These are phyloP conservation scores for Lethocerus indicus DNA, from an alignment of 1,140 invertebrate genomes.

Conservation along the genomic window DNA sequence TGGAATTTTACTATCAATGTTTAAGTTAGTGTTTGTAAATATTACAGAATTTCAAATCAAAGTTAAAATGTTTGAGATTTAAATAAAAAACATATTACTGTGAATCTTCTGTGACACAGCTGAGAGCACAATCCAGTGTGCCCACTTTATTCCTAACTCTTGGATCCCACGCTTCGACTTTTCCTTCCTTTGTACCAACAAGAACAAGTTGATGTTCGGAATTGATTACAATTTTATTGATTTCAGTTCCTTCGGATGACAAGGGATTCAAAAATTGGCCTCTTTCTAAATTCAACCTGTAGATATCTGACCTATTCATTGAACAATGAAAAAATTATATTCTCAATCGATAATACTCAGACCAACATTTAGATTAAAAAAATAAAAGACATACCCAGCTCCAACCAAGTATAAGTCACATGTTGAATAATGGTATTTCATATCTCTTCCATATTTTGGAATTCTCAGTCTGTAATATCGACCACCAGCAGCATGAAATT, in stretches of 20 bases:
- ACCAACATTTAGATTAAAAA: neutral
- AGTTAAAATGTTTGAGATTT: neutral
- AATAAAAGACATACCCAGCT: slow-evolving; percentile 39
- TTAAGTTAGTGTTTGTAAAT: too few relatives aligned
- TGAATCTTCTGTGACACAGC: slow-evolving; percentile 30
- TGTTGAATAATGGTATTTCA: slow-evolving; percentile 75
- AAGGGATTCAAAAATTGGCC: slow-evolving; percentile 84
- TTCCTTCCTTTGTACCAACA: slow-evolving; percentile 80
- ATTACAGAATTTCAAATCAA: slow-evolving; percentile 4
- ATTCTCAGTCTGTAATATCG: slow-evolving; percentile 81
- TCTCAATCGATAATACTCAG: neutral
- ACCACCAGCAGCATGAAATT: slow-evolving; percentile 88
- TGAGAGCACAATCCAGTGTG: slow-evolving; percentile 70
- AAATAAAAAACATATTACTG: slow-evolving; percentile 9
- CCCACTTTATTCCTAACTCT: slow-evolving; percentile 55
- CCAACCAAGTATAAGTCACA: slow-evolving; percentile 91
- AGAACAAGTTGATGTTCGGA: slow-evolving; percentile 72
- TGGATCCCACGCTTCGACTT: slow-evolving; percentile 93
- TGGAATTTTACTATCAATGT: too few relatives aligned
- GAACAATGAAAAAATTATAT: slow-evolving; percentile 1
- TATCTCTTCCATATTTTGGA: slow-evolving; percentile 87
- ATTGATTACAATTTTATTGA: slow-evolving; percentile 81
- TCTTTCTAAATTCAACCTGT: slow-evolving; percentile 87
- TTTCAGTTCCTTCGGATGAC: slow-evolving; percentile 49
- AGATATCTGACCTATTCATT: slow-evolving; percentile 63